Evolutionary conservation across 1,140 invertebrate species (phyloP).

Genomic region (Spodoptera litura): DNA sequence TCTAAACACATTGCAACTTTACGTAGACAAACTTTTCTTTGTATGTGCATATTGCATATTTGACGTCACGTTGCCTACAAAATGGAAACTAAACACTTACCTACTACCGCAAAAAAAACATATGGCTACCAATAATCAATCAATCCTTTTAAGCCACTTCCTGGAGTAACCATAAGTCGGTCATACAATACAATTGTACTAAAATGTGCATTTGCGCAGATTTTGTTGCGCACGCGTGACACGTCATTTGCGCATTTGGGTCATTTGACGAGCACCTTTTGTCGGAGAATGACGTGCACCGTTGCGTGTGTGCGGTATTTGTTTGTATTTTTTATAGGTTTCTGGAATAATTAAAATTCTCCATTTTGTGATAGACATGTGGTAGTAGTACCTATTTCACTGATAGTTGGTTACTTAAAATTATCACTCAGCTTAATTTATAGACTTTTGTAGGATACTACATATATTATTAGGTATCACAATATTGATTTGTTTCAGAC

Average conservation of each 20-base stretch:
- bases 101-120: constrained; percentile 7
- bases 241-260: constrained; percentile 25
- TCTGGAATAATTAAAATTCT: not conserved
- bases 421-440: too few relatives aligned
- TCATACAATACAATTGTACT: constrained; percentile 32
- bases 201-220: constrained; percentile 39
- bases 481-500: too few relatives aligned
- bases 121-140: not conserved
- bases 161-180: constrained; percentile 14
- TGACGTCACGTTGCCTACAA: constrained; percentile 7
- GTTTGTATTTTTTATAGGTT: not conserved
- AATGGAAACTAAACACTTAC: constrained; percentile 6
- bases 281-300: constrained; percentile 53
- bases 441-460: too few relatives aligned
- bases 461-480: too few relatives aligned
- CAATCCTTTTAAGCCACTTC: constrained; percentile 29
- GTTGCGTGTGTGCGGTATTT: constrained; percentile 55
- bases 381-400: too few relatives aligned
- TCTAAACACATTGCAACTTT: not conserved
- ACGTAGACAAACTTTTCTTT: not conserved
- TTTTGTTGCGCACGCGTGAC: constrained; percentile 28
- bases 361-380: not conserved
- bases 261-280: constrained; percentile 34
- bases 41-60: not conserved
- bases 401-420: too few relatives aligned